These are phyloP conservation scores for Meriones psammophilus DNA, from an alignment of 2,797 vertebrate species.

Conservation along the genomic window DNA sequence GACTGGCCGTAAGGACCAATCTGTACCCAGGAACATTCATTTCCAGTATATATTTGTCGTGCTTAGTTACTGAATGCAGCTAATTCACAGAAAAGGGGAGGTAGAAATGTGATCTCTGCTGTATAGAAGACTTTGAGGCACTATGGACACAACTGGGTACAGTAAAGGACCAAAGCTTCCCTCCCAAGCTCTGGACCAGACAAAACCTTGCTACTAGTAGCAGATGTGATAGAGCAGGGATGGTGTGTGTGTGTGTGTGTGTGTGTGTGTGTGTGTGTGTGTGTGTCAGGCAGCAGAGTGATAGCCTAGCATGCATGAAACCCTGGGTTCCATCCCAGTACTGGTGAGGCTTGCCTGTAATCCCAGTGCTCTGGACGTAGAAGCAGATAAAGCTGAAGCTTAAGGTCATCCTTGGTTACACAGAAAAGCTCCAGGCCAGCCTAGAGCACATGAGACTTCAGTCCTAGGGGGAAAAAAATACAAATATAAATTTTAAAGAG, in stretches of 20 bases:
- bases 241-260: no score
- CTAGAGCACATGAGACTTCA: neutral
- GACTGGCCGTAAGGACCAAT: neutral
- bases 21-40: neutral
- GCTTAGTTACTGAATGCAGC: neutral
- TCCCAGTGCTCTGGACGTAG: neutral
- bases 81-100: conserved; percentile 3
- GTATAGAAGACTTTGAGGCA: neutral
- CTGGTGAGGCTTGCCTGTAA: neutral
- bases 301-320: neutral
- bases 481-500: neutral
- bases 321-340: neutral
- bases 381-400: neutral
- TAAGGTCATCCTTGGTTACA: neutral
- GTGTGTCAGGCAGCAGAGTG: no score
- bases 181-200: conserved; percentile 12
- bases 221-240: neutral
- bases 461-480: neutral
- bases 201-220: neutral
- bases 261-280: no score
- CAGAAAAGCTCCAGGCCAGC: neutral
- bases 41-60: neutral
- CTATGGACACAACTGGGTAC: neutral
- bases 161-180: neutral
- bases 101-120: neutral